Conservation (phyloP, 2,797 vertebrate genomes). For the Bradypodion ventrale region DNA sequence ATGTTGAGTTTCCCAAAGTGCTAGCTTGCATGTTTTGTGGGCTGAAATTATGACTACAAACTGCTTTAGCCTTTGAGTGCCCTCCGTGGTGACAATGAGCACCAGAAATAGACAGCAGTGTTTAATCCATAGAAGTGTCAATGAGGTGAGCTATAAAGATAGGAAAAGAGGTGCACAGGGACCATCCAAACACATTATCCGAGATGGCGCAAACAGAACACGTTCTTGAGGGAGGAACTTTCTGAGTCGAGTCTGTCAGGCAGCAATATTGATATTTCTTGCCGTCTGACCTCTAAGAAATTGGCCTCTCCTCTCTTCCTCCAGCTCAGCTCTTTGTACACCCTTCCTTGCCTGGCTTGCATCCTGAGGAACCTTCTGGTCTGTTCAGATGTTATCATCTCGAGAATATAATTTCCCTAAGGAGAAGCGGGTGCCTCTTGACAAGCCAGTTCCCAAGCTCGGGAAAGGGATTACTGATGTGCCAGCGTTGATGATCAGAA, state of each 20-base stretch:
- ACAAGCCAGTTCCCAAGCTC: neutral
- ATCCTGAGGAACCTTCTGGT: neutral
- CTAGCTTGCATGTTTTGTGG: neutral
- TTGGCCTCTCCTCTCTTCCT: neutral
- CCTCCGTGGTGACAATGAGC: neutral
- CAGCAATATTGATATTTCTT: neutral
- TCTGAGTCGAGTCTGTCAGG: neutral
- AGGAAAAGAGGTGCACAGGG: neutral
- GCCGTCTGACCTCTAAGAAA: neutral
- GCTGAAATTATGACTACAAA: neutral
- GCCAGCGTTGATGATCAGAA: neutral
- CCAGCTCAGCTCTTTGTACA: neutral
- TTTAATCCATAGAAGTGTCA: neutral
- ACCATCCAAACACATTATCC: neutral
- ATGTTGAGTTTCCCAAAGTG: neutral
- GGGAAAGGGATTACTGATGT: neutral
- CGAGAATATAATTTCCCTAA: neutral
- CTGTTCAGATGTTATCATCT: neutral
- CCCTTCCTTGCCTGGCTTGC: neutral
- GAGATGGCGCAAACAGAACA: neutral
- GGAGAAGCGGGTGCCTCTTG: neutral
- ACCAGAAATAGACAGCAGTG: neutral
- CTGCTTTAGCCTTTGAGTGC: neutral
- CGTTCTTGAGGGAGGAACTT: neutral
- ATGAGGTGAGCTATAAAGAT: neutral